Evolutionary conservation across 2,888 invertebrate species (phyloP).

Genomic region (Orthonevra nobilis): DNA sequence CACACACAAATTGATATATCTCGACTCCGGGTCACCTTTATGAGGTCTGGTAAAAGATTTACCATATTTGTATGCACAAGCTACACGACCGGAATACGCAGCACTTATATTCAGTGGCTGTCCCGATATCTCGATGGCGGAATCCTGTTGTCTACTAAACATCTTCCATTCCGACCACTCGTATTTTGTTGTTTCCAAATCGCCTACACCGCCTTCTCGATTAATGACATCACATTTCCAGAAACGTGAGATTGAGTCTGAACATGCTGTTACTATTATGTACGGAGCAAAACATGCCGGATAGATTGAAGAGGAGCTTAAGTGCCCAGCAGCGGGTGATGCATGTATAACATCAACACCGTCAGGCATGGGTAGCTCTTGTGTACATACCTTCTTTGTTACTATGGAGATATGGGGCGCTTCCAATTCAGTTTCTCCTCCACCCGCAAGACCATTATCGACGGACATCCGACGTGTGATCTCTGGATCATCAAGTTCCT

Average conservation of each 20-base stretch:
- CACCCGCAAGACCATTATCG: slow-evolving; percentile 74
- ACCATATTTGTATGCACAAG: slow-evolving; percentile 97
- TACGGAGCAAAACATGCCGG: slow-evolving; percentile 99
- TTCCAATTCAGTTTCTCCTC: slow-evolving; percentile 75
- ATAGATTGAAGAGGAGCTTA: slow-evolving; percentile 98
- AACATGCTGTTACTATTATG: slow-evolving; percentile 96
- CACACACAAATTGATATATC: slow-evolving; percentile 94
- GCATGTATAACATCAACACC: slow-evolving; percentile 96
- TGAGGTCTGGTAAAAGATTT: slow-evolving; percentile 92
- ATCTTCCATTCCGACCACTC: slow-evolving; percentile 95
- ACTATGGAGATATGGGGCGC: slow-evolving; percentile 89
- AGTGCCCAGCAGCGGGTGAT: slow-evolving; percentile 96
- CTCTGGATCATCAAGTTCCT: slow-evolving; percentile 86
- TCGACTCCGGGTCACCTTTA: slow-evolving; percentile 87
- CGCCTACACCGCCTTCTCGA: slow-evolving; percentile 49
- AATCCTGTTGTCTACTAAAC: slow-evolving; percentile 86
- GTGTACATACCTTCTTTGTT: slow-evolving; percentile 95
- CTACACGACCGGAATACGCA: slow-evolving; percentile 98
- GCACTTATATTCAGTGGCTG: slow-evolving; percentile 96
- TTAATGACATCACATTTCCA: slow-evolving; percentile 87
- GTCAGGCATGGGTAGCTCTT: slow-evolving; percentile 91
- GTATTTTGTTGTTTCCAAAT: slow-evolving; percentile 79
- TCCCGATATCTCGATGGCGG: slow-evolving; percentile 87
- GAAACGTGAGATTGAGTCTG: slow-evolving; percentile 92
- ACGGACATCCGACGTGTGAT: slow-evolving; percentile 75